Evolutionary conservation across 1,140 invertebrate species (phyloP), one percentile per base, ranked within the genome.

Genomic region (Neodiprion fabricii): DNA sequence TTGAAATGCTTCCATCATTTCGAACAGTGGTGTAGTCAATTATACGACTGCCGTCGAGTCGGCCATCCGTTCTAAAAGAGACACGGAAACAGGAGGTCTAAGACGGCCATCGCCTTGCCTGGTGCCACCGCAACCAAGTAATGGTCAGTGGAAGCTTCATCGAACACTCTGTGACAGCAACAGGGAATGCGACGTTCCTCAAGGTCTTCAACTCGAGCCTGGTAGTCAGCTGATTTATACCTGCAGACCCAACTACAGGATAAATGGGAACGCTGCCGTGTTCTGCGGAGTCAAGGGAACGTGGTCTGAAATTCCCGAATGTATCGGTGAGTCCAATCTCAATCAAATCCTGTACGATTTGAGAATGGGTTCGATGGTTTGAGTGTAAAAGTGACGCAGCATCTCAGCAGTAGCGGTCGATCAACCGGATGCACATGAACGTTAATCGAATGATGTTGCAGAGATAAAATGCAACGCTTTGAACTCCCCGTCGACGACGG

Each of bases 61-160:
- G 81, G 81, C 17, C 72, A 76, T 14, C 72, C 86, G 48, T 93
- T 92, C 73, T 90, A 93, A 73, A 92, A 92, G 1, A 76, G 79
- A 9, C 77, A 48, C 47, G 69, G 48, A 69, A 14, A 70, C 28
- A 11, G 48, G 9, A 2, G 49, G 48, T 70, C 14, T 3, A 7
- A n/a, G 23, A 61, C n/a, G 21, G 8, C 23, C 70, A 9, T 14
- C 73, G 40, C 14, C 53, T 67, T 88, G 87, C 74, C 48, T 8
- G 47, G 73, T 80, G 11, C 86, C 86, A 7, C 12, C 72, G 0
- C 85, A 86, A 72, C 85, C 83, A 2, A 4, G 71, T 71, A 82
- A 88, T 66, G 87, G 87, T 21, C 28, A 47, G 0, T 85, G 85
- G 83, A 79, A 77, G 61, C 72, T 87, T n/a, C 78, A 85, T 53